A percentile compares a stretch with the other conserved stretches of the same genome.
phyloP scores from a whole-genome alignment of 2,797 vertebrate genomes.

The Hephaestus fuliginosus region DNA sequence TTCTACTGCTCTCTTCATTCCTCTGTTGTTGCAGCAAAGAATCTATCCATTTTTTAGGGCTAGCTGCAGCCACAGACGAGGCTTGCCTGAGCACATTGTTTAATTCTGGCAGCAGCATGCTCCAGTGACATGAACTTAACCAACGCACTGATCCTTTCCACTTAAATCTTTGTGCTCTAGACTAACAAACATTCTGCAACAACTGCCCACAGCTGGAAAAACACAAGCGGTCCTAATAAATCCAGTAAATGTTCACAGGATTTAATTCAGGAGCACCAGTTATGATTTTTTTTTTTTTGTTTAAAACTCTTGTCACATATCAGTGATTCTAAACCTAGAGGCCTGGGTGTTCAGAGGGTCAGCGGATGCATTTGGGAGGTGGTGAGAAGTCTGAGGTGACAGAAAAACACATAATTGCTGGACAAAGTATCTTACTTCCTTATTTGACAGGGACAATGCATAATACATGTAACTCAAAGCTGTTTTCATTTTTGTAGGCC shows the following conservation, averaged over 20 bases:
- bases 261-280: conserved; percentile 46
- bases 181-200: conserved; percentile 41
- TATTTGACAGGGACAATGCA: conserved; percentile 1
- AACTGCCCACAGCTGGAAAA: conserved; percentile 16
- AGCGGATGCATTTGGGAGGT: background rate
- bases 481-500: background rate
- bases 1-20: conserved; percentile 20
- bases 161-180: conserved; percentile 40
- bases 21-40: conserved; percentile 34
- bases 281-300: conserved; percentile 36
- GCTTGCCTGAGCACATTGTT: conserved; percentile 62
- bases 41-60: conserved; percentile 41
- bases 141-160: conserved; percentile 61
- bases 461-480: background rate
- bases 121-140: conserved; percentile 65
- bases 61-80: conserved; percentile 27
- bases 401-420: conserved; percentile 3
- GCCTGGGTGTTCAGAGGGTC: conserved; percentile 15
- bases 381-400: background rate
- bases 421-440: conserved; percentile 6
- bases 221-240: conserved; percentile 31
- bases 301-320: conserved; percentile 44
- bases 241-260: conserved; percentile 15
- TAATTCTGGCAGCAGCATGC: conserved; percentile 63
- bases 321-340: conserved; percentile 13